Evolutionary conservation across 2,113 vertebrate species (phyloP).

Genomic region (Peromyscus maniculatus): DNA sequence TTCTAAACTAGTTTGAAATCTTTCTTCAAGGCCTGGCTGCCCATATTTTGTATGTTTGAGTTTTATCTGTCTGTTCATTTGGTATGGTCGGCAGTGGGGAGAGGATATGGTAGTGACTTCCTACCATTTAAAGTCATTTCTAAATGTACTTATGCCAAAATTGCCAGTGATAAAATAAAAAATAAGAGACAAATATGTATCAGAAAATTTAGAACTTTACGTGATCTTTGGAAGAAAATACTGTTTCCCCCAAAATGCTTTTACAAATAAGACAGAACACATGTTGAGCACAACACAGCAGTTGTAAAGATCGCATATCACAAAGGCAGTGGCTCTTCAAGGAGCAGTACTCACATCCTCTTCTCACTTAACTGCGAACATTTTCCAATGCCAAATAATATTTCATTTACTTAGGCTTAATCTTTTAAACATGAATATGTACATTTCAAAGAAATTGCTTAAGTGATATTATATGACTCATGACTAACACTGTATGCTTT

Average conservation of each 20-base stretch:
- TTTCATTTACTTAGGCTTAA: slow-evolving; percentile 70
- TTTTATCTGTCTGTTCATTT: slow-evolving; percentile 49
- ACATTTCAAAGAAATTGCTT: slow-evolving; percentile 75
- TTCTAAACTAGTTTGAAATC: slow-evolving; percentile 31
- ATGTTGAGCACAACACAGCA: slow-evolving; percentile 9
- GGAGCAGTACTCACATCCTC: not conserved
- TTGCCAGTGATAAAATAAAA: not conserved
- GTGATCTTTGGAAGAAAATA: slow-evolving; percentile 35
- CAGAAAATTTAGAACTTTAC: slow-evolving; percentile 24
- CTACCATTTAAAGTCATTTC: slow-evolving; percentile 65
- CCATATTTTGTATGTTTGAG: not conserved
- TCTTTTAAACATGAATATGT: slow-evolving; percentile 82
- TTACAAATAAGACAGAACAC: slow-evolving; percentile 1
- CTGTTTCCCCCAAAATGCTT: not conserved
- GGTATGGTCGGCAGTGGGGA: not conserved
- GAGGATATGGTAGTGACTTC: slow-evolving; percentile 57
- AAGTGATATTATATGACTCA: slow-evolving; percentile 81
- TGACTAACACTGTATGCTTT: slow-evolving; percentile 88
- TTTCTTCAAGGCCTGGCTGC: slow-evolving; percentile 11
- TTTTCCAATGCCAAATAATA: slow-evolving; percentile 50
- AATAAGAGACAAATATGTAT: slow-evolving; percentile 26
- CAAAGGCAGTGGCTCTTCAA: not conserved
- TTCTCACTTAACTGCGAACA: slow-evolving; percentile 43
- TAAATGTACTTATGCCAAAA: slow-evolving; percentile 63
- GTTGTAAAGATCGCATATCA: not conserved